Evolutionary conservation across 2,113 vertebrate species (phyloP), one percentile per base, ranked within the genome.

Genomic region (Felis catus): DNA sequence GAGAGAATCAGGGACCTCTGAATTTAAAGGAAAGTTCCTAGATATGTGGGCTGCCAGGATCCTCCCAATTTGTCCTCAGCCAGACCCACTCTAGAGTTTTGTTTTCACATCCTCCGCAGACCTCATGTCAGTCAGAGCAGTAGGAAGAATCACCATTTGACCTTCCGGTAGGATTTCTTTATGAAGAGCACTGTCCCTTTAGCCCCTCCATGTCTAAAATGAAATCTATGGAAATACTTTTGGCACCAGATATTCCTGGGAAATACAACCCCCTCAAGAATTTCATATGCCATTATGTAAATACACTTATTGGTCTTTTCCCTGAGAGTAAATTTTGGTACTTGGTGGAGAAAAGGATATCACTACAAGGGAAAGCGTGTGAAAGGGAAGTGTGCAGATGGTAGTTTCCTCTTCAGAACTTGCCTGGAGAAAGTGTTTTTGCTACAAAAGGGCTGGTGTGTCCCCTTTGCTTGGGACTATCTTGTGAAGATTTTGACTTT

Each of bases 401-500:
- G 31, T 4, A 51, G 10, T 33, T n/a, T 81, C 5, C 11, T 14
- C 16, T 53, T 83, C 1, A 66, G 25, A 71, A 65, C 7, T 61
- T 71, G 33, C 12, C 27, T 66, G 21, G 13, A 83, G 23, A 36
- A 89, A 23, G 33, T 12, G 9, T 31, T 88, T 11, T 16, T 95
- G 7, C 31, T 61, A 2, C 33, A 71, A 58, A 23, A 19, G 3
- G 2, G 4, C 21, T 71, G 31, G 14, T 81, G 13, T 29, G 21
- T 29, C 18, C 1, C 27, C 10, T 89, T 21, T 63, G 29, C 21
- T 76, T 48, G 8, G 29, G 14, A 73, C 68, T 81, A 3, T 82
- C 18, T 48, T 91, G 45, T 29, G 41, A 68, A 91, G 45, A 83
- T 87, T 97, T 92, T 66, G 7, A 78, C 23, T 94, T 91, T 95